phyloP scores from a whole-genome alignment of 2,888 invertebrate genomes.

The Melitaea athalia region DNA sequence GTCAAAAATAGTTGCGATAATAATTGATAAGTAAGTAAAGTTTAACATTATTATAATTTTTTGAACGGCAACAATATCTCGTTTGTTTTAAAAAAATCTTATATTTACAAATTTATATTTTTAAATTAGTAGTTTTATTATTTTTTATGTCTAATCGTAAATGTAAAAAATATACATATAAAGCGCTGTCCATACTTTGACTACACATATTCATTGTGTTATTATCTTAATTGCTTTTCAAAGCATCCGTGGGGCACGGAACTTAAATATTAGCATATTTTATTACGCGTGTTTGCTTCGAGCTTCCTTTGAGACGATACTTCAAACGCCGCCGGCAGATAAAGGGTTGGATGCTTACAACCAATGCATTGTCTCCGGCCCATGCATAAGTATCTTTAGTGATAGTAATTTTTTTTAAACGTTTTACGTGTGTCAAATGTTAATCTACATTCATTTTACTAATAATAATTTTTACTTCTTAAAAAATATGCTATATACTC shows the following conservation, averaged over 20 bases:
- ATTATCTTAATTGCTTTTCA: slow-evolving; percentile 52
- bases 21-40: too few relatives aligned
- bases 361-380: slow-evolving; percentile 29
- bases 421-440: not conserved
- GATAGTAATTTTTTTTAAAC: not conserved
- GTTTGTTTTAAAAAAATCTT: too few relatives aligned
- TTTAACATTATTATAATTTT: too few relatives aligned
- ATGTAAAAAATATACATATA: not conserved
- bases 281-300: slow-evolving; percentile 65
- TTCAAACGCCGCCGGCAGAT: slow-evolving; percentile 58
- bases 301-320: slow-evolving; percentile 61
- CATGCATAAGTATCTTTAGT: slow-evolving; percentile 12
- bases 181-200: not conserved
- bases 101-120: too few relatives aligned
- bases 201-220: slow-evolving; percentile 6
- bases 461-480: too few relatives aligned
- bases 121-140: not conserved
- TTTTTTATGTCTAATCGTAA: not conserved
- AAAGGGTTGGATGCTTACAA: slow-evolving; percentile 50
- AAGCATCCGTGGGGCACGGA: slow-evolving; percentile 59
- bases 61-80: too few relatives aligned
- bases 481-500: too few relatives aligned
- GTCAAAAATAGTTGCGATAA: too few relatives aligned
- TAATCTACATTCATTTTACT: not conserved
- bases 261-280: slow-evolving; percentile 73